A percentile compares a stretch with the other conserved stretches of the same genome.
Conservation (phyloP, 1,140 invertebrate species). For the Bathynomus jamesi region DNA sequence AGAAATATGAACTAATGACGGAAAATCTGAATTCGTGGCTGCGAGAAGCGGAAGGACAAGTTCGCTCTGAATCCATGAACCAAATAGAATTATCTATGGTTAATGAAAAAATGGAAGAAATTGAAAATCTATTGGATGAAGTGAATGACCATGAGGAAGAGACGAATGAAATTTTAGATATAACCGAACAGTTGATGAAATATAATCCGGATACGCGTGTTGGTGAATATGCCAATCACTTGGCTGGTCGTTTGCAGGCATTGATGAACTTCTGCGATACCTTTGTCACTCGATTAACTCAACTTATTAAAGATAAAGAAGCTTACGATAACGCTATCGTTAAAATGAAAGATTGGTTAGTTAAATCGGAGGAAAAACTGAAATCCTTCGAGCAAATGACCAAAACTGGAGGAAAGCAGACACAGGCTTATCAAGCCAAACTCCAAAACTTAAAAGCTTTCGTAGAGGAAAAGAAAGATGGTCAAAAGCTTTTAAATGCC, state of each 20-base stretch:
- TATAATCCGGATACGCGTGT: slow-evolving; percentile 72
- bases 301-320: slow-evolving; percentile 57
- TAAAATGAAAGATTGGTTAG: slow-evolving; percentile 69
- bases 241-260: slow-evolving; percentile 65
- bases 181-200: slow-evolving; percentile 63
- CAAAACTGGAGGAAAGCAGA: slow-evolving; percentile 55
- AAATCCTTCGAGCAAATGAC: slow-evolving; percentile 58
- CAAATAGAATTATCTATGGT: slow-evolving; percentile 62
- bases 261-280: slow-evolving; percentile 61
- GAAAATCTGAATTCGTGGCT: slow-evolving; percentile 73
- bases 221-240: slow-evolving; percentile 66
- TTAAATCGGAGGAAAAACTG: slow-evolving; percentile 61
- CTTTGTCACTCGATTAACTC: slow-evolving; percentile 59
- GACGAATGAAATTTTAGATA: slow-evolving; percentile 56
- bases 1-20: slow-evolving; percentile 65
- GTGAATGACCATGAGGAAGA: slow-evolving; percentile 56
- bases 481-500: slow-evolving; percentile 65
- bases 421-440: slow-evolving; percentile 53
- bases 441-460: slow-evolving; percentile 66
- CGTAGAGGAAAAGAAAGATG: slow-evolving; percentile 64
- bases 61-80: slow-evolving; percentile 61
- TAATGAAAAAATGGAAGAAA: slow-evolving; percentile 61
- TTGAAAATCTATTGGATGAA: slow-evolving; percentile 54
- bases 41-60: slow-evolving; percentile 73
- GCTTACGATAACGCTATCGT: slow-evolving; percentile 58